Percentiles rank a stretch among this genome's conserved stretches.
Evolutionary conservation across 2,888 invertebrate genomes (phyloP).

Genomic region (Litoditis marina): DNA sequence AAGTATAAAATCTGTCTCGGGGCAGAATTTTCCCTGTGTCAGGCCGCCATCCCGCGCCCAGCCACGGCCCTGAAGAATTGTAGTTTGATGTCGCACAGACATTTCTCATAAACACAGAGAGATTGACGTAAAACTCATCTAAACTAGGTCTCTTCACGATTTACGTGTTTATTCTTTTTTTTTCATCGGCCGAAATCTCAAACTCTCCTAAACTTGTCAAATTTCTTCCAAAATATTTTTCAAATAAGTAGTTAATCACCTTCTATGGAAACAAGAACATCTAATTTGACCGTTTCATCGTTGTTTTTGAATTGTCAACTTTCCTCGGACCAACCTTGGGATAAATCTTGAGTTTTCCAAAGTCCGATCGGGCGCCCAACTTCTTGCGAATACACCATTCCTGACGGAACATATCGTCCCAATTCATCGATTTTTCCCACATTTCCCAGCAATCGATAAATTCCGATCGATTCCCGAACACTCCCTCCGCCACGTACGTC

Average conservation of each 20-base stretch:
- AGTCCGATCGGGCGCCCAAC: constrained; percentile 32
- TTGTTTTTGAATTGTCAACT: too few species aligned
- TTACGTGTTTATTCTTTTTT: too few species aligned
- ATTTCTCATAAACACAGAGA: too few species aligned
- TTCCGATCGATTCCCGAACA: constrained; percentile 8
- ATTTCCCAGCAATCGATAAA: constrained; percentile 26
- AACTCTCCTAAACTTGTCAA: too few species aligned
- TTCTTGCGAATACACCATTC: constrained; percentile 46
- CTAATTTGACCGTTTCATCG: too few species aligned
- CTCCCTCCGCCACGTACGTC: constrained; percentile 32
- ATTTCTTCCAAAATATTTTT: too few species aligned
- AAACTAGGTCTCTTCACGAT: too few species aligned
- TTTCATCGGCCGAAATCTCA: too few species aligned
- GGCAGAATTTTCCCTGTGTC: constrained; percentile 26
- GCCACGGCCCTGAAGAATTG: constrained; percentile 31
- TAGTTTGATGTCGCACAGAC: too few species aligned
- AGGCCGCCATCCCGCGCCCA: constrained; percentile 36
- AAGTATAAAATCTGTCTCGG: constrained; percentile 34
- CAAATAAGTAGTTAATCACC: too few species aligned
- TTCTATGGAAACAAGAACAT: too few species aligned
- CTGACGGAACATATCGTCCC: constrained; percentile 45
- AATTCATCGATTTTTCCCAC: constrained; percentile 35
- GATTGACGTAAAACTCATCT: too few species aligned
- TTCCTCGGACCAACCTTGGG: constrained; percentile 27
- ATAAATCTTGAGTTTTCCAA: constrained; percentile 29